Evolutionary conservation across 2,797 vertebrate genomes (phyloP).

Genomic region (Xerus rutilus): DNA sequence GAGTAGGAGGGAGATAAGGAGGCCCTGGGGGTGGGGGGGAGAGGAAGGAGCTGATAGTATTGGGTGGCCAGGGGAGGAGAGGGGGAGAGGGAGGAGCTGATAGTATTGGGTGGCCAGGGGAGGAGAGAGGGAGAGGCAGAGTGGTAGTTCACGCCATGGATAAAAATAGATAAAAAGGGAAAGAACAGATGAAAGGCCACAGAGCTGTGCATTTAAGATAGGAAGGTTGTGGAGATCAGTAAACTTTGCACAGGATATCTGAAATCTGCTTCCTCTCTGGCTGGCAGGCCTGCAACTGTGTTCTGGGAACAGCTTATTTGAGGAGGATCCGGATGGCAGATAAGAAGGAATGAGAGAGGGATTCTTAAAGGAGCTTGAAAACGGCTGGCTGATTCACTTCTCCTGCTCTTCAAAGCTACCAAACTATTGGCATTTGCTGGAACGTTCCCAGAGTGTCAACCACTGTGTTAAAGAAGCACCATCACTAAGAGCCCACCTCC

Average conservation of each 20-base stretch:
- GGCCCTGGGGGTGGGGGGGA: too few relatives aligned
- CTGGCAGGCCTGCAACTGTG: background rate
- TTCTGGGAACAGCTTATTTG: background rate
- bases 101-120: background rate
- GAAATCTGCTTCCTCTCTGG: background rate
- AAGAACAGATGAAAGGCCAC: background rate
- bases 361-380: constrained; percentile 59
- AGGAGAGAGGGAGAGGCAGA: background rate
- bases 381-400: background rate
- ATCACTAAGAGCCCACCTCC: background rate
- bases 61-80: background rate
- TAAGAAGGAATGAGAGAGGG: background rate
- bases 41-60: background rate
- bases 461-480: background rate
- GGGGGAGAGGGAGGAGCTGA: background rate
- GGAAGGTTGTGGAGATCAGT: constrained; percentile 47
- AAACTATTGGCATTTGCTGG: constrained; percentile 47
- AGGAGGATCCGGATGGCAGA: constrained; percentile 1
- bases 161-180: background rate
- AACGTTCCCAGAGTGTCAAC: background rate
- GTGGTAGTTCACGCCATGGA: background rate
- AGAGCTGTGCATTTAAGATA: background rate
- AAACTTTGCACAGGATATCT: background rate
- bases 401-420: constrained; percentile 32
- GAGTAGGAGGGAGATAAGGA: background rate